Percentiles rank a stretch among this genome's conserved stretches.
These are phyloP conservation scores for Oncorhynchus tshawytscha DNA, from an alignment of 2,113 vertebrate genomes.

Conservation along the genomic window DNA sequence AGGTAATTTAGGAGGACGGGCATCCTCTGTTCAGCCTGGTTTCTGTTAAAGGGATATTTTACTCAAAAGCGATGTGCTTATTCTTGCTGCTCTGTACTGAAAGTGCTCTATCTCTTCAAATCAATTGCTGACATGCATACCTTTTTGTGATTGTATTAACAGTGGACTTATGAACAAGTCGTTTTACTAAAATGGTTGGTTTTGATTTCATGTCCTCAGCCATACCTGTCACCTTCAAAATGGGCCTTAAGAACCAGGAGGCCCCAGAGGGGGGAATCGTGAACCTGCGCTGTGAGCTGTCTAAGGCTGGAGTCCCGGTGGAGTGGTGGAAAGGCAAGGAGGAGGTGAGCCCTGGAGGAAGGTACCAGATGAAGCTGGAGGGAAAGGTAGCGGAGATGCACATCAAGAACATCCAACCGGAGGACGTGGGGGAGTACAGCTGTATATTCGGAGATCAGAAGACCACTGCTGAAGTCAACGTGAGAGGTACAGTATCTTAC, in stretches of 20 bases:
- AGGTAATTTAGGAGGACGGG: no score
- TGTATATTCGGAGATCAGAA: conserved; percentile 82
- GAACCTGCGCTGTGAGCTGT: conserved; percentile 77
- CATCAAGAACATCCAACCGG: conserved; percentile 72
- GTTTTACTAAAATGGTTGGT: background rate
- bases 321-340: conserved; percentile 81
- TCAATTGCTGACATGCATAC: no score
- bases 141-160: no score
- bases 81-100: no score
- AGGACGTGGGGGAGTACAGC: conserved; percentile 82
- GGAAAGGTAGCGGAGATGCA: conserved; percentile 74
- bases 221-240: conserved; percentile 74
- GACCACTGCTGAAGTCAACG: conserved; percentile 78
- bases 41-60: no score
- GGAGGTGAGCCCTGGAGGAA: conserved; percentile 65
- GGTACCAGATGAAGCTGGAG: conserved; percentile 75
- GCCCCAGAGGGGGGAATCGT: conserved; percentile 73
- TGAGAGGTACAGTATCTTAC: conserved; percentile 75
- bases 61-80: no score
- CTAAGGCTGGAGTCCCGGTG: conserved; percentile 71
- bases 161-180: no score
- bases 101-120: no score
- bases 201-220: conserved; percentile 46
- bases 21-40: no score
- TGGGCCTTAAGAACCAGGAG: conserved; percentile 80